Conservation (phyloP, 2,888 invertebrate genomes). For the Drosophila neotestacea region DNA sequence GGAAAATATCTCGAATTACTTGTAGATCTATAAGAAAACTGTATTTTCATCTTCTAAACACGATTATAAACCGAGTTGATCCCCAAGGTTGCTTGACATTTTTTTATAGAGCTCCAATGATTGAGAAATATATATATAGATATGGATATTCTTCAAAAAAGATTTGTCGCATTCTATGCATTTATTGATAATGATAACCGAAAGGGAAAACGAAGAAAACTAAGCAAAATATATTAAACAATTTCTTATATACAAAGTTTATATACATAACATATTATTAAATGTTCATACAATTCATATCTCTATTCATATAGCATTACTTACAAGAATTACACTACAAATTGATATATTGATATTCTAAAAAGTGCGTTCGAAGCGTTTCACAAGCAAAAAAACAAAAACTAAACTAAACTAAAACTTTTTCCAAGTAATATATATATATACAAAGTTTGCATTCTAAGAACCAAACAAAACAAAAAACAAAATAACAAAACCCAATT, state of each 20-base stretch:
- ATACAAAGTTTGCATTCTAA: constrained; percentile 71
- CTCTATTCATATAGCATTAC: constrained; percentile 44
- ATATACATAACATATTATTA: constrained; percentile 62
- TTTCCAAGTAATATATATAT: constrained; percentile 75
- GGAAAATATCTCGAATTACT: constrained; percentile 16
- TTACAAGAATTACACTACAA: constrained; percentile 47
- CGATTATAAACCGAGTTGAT: constrained; percentile 30
- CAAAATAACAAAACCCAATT: constrained; percentile 45
- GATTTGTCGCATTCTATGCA: constrained; percentile 77
- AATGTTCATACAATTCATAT: constrained; percentile 68
- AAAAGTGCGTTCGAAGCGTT: constrained; percentile 77
- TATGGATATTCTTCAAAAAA: constrained; percentile 44
- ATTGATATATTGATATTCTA: constrained; percentile 74
- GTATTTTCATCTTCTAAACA: constrained; percentile 20
- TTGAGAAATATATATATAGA: constrained; percentile 17
- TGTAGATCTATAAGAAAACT: constrained; percentile 10
- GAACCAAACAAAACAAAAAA: constrained; percentile 68
- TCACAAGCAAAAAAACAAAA: constrained; percentile 58
- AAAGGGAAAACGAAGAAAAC: constrained; percentile 25
- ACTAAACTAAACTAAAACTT: constrained; percentile 50
- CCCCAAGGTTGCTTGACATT: constrained; percentile 13
- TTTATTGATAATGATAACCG: constrained; percentile 66
- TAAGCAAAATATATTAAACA: constrained; percentile 20
- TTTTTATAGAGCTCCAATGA: constrained; percentile 41
- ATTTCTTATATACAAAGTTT: constrained; percentile 70